Conservation (phyloP, 2,113 vertebrate genomes). For the Solea senegalensis region DNA sequence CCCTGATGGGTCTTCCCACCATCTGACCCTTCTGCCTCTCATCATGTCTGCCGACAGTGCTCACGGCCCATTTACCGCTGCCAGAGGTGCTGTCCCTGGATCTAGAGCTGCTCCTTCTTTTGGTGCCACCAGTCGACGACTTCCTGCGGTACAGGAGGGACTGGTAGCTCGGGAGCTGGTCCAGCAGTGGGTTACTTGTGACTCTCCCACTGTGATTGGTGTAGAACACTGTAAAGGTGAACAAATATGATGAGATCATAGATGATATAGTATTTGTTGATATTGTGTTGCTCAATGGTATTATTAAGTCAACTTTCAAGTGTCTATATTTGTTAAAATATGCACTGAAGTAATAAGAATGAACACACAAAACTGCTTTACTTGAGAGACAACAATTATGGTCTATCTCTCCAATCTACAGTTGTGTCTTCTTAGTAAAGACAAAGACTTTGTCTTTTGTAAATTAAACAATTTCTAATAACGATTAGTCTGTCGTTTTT, state of each 20-base stretch:
- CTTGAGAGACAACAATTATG: no score
- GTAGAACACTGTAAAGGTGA: conserved; percentile 72
- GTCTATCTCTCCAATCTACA: no score
- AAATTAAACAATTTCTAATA: no score
- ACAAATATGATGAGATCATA: not conserved
- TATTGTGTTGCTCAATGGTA: no score
- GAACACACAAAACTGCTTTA: no score
- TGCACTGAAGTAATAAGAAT: no score
- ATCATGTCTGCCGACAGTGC: conserved; percentile 31
- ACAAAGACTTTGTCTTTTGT: no score
- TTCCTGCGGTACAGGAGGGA: conserved; percentile 84
- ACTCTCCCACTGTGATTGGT: conserved; percentile 56
- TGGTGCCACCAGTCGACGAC: conserved; percentile 18
- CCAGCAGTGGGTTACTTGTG: conserved; percentile 82
- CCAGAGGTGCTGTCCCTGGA: conserved; percentile 46
- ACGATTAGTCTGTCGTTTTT: no score
- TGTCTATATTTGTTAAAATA: no score
- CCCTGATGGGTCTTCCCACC: conserved; percentile 71
- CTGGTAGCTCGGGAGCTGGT: conserved; percentile 92
- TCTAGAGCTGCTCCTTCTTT: conserved; percentile 53
- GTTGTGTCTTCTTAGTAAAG: no score
- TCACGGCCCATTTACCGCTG: conserved; percentile 57
- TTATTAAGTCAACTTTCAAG: no score
- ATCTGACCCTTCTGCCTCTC: conserved; percentile 51
- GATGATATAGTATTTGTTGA: no score